Percentiles rank a stretch among this genome's conserved stretches.
Evolutionary conservation across 92 coral and sea anemone species (phyloP).

Genomic region (Zoanthus gigantus): DNA sequence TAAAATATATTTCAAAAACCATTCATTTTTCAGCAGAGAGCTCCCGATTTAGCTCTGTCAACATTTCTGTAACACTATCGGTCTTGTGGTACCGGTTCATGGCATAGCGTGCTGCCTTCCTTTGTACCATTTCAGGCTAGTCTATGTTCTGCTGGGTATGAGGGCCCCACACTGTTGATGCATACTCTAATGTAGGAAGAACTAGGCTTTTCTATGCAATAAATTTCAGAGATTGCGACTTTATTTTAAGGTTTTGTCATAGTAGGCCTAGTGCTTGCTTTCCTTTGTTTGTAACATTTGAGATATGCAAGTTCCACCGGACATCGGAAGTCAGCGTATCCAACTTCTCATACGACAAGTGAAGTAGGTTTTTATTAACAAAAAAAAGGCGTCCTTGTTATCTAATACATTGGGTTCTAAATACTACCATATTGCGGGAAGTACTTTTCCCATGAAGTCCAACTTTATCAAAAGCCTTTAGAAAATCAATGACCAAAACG

Average conservation of each 20-base stretch:
- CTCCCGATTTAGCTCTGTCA: conserved; percentile 12
- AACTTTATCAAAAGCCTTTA: too few species aligned
- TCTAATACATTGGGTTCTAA: too few species aligned
- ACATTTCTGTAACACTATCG: not conserved
- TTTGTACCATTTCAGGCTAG: not conserved
- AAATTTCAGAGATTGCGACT: not conserved
- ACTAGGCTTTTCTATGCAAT: not conserved
- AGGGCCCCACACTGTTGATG: conserved; percentile 12
- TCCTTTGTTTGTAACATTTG: too few species aligned
- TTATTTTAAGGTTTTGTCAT: not conserved
- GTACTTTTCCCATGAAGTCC: too few species aligned
- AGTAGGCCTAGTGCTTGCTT: conserved; percentile 2
- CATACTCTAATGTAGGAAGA: conserved; percentile 5
- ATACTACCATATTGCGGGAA: too few species aligned
- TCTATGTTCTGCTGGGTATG: not conserved
- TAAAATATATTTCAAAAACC: not conserved
- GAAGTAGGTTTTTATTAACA: too few species aligned
- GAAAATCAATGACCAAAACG: too few species aligned
- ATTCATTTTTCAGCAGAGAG: not conserved
- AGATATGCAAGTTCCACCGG: too few species aligned
- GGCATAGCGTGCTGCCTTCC: not conserved
- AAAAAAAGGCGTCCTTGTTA: too few species aligned
- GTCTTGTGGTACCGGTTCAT: not conserved
- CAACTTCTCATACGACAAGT: too few species aligned
- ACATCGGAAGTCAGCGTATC: too few species aligned